Evolutionary conservation across 2,797 vertebrate species (phyloP), one percentile per base, ranked within the genome.

Genomic region (Linurgus olivaceus): DNA sequence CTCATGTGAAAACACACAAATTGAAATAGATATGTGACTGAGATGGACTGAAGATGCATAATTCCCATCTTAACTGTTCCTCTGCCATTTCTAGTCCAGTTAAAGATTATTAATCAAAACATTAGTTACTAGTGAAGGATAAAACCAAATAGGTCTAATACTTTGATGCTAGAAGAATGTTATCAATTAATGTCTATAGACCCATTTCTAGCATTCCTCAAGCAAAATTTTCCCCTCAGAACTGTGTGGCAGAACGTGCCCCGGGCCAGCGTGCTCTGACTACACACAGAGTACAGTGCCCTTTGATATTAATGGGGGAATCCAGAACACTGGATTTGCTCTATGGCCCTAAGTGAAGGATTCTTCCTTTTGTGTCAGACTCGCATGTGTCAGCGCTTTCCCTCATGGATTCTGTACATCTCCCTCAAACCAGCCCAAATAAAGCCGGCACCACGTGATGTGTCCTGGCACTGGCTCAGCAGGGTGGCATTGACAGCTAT

Each of bases 381-480:
- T 29, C 77, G 76, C 88, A 16, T 18, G 89, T 90, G 75, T 97
- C 96, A 94, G 95, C 70, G 4, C 93, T 94, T 97, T 92, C 85
- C 24, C 94, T 88, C 90, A 61, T 94, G 91, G 96, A 93, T 96
- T 81, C 95, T 94, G 95, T 95, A 90, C 93, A 71, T 97, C 88
- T 93, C 94, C 94, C 74, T 70, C 90, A 88, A 95, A 90, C 91
- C 88, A 96, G 95, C 94, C 93, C 95, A 94, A 85, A 96, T 96
- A 96, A 93, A 94, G 95, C 86, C 33, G 24, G 83, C 72, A 57
- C 55, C 88, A 86, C 2, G 86, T 93, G 91, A 86, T 86, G 37
- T 73, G 80, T 74, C 37, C 92, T 94, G 94, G 93, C 90, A 96
- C 73, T 57, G 80, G 86, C 94, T 97, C 96, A 96, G 88, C 86